A percentile compares a stretch with the other conserved stretches of the same genome.
These are phyloP conservation scores for Anseranas semipalmata DNA, from an alignment of 2,113 vertebrate genomes.

Conservation along the genomic window DNA sequence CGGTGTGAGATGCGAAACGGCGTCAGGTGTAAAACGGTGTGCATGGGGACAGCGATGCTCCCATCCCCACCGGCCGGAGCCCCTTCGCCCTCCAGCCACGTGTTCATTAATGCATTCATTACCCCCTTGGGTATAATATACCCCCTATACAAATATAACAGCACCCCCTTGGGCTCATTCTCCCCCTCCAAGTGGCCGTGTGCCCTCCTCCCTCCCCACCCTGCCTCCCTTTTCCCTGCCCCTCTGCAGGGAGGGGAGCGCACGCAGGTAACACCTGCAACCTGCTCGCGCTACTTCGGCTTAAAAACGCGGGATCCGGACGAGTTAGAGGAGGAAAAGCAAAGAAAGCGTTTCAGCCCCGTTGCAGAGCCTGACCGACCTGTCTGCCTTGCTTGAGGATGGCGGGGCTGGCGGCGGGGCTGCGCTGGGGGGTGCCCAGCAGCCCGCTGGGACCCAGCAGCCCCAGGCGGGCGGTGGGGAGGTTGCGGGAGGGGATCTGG, in stretches of 20 bases:
- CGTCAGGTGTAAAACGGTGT: background rate
- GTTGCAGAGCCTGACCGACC: conserved; percentile 70
- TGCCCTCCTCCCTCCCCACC: background rate
- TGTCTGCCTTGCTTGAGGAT: conserved; percentile 93
- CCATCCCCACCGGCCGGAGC: background rate
- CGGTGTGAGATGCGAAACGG: background rate
- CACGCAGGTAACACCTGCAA: conserved; percentile 82
- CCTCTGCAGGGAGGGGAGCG: conserved; percentile 21
- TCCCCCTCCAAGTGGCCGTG: background rate
- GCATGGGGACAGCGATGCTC: background rate
- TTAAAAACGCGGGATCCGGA: background rate
- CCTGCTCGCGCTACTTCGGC: conserved; percentile 64
- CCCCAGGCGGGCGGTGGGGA: conserved; percentile 89
- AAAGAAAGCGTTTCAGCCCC: background rate
- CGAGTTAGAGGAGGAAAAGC: background rate
- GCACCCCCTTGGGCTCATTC: background rate
- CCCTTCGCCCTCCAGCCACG: background rate
- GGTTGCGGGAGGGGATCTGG: conserved; percentile 92
- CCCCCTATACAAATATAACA: background rate
- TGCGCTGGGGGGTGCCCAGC: conserved; percentile 87
- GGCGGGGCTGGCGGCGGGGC: conserved; percentile 85
- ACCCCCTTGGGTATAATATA: background rate
- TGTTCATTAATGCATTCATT: background rate
- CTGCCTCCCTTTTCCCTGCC: conserved; percentile 40
- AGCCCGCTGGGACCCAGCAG: conserved; percentile 88